These are phyloP conservation scores for Meleagris gallopavo DNA, from an alignment of 2,113 vertebrate species.

Conservation along the genomic window DNA sequence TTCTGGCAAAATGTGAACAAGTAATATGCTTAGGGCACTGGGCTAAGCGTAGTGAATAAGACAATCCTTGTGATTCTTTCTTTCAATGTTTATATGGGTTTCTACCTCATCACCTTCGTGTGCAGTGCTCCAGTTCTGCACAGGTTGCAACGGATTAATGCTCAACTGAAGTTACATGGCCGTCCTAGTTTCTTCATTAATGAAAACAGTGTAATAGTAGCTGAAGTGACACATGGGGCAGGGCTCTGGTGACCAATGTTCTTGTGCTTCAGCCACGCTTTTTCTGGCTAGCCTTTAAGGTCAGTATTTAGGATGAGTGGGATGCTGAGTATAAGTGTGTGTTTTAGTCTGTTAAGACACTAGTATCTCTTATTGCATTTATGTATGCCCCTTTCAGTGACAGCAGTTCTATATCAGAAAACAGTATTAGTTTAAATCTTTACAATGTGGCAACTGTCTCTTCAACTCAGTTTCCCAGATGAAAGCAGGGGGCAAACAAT, in stretches of 20 bases:
- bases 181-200: constrained; percentile 13
- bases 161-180: neutral
- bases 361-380: neutral
- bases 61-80: neutral
- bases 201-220: neutral
- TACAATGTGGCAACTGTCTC: neutral
- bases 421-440: neutral
- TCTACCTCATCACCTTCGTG: neutral
- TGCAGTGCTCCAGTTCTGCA: neutral
- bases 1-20: neutral
- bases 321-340: neutral
- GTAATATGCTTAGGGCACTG: neutral
- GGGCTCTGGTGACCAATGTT: neutral
- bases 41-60: neutral
- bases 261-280: neutral
- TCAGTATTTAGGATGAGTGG: neutral
- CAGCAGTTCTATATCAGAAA: neutral
- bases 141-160: neutral
- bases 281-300: neutral
- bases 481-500: neutral
- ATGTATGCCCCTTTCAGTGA: neutral
- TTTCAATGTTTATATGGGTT: neutral
- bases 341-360: neutral
- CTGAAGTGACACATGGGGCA: neutral
- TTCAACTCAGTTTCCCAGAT: neutral